phyloP scores from a whole-genome alignment of 30 jellyfish, hydroid and myxozoan genomes.

The Phacellophora camtschatica region DNA sequence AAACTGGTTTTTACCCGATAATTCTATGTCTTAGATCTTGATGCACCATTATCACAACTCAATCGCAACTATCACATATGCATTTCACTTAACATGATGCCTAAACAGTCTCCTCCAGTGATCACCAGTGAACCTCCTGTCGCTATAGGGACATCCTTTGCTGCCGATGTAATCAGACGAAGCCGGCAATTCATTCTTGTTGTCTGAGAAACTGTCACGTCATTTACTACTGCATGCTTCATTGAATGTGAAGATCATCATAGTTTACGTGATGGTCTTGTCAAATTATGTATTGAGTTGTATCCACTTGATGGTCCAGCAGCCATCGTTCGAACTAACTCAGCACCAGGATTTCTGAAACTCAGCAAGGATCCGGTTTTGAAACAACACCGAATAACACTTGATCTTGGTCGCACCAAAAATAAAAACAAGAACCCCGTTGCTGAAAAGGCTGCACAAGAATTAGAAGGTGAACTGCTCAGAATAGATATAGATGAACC shows the following conservation, averaged over 20 bases:
- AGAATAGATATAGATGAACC: conserved; percentile 18
- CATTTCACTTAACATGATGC: neutral
- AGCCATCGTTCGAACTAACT: conserved; percentile 23
- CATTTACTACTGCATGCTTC: conserved; percentile 13
- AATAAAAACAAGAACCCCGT: conserved; percentile 49
- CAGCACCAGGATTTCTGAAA: conserved; percentile 47
- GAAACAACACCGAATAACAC: neutral
- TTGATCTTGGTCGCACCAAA: conserved; percentile 22
- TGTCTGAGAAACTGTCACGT: conserved; percentile 13
- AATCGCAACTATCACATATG: conserved; percentile 29
- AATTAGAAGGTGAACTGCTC: conserved; percentile 31
- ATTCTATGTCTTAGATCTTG: conserved; percentile 50
- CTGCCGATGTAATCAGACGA: conserved; percentile 46
- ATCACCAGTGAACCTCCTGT: conserved; percentile 13
- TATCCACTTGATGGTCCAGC: conserved; percentile 28
- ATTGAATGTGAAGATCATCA: neutral
- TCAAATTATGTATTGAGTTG: neutral
- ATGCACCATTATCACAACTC: neutral
- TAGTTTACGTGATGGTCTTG: conserved; percentile 21
- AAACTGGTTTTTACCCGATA: conserved; percentile 8
- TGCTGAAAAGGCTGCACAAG: conserved; percentile 57
- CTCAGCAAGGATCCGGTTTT: neutral
- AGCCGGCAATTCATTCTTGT: conserved; percentile 38
- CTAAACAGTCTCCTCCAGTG: neutral
- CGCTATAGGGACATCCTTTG: conserved; percentile 29